These are phyloP conservation scores for Nephrotoma appendiculata DNA, from an alignment of 2,888 invertebrate genomes.

Conservation along the genomic window DNA sequence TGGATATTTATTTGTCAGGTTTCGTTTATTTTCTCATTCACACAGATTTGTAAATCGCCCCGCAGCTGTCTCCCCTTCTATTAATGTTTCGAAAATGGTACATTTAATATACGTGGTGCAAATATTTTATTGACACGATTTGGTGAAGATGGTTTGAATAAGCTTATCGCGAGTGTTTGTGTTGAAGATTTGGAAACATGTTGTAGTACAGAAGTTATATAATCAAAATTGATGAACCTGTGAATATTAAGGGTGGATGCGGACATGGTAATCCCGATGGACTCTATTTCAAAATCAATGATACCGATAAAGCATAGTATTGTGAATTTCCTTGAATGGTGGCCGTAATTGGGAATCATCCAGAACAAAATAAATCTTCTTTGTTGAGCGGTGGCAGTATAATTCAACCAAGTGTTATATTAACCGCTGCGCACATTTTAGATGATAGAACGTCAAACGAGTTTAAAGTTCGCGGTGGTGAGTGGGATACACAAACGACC, in stretches of 20 bases:
- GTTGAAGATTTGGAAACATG: too few relatives aligned
- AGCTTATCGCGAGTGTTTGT: too few relatives aligned
- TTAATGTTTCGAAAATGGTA: not conserved
- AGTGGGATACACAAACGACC: slow-evolving; percentile 68
- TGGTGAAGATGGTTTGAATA: not conserved
- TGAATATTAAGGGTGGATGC: slow-evolving; percentile 34
- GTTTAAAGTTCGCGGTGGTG: slow-evolving; percentile 49
- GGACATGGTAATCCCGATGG: slow-evolving; percentile 61
- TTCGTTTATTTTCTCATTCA: not conserved
- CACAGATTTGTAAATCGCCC: not conserved
- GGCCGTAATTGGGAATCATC: slow-evolving; percentile 19
- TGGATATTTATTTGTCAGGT: not conserved
- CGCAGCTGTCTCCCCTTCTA: not conserved
- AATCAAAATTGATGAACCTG: slow-evolving; percentile 15
- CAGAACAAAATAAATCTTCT: slow-evolving; percentile 15
- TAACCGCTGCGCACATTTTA: slow-evolving; percentile 73
- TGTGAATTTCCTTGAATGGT: slow-evolving; percentile 41
- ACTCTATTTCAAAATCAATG: slow-evolving; percentile 52
- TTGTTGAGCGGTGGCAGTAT: slow-evolving; percentile 37
- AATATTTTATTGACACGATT: too few relatives aligned
- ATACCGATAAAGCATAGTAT: slow-evolving; percentile 43
- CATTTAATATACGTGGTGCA: not conserved
- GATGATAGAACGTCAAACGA: slow-evolving; percentile 16
- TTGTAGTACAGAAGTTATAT: slow-evolving; percentile 20
- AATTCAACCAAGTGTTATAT: slow-evolving; percentile 30